Evolutionary conservation across 1,140 invertebrate species (phyloP).

Genomic region (Ladona fulva): DNA sequence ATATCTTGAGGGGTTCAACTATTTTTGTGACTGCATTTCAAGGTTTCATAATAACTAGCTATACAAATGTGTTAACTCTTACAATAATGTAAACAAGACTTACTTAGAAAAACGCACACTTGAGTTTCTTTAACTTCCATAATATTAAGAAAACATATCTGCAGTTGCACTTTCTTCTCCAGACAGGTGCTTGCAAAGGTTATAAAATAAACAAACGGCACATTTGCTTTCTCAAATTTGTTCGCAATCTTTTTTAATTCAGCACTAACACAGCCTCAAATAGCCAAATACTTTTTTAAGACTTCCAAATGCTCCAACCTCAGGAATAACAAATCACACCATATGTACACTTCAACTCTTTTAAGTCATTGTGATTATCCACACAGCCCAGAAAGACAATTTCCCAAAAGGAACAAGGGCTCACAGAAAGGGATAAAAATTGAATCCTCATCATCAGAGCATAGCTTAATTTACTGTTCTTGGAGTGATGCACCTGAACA

Average conservation of each 20-base stretch:
- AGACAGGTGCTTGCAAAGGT: neutral
- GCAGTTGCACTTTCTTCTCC: neutral
- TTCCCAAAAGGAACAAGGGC: neutral
- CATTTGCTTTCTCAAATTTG: slow-evolving; percentile 12
- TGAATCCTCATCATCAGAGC: neutral
- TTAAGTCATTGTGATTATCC: neutral
- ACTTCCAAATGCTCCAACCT: neutral
- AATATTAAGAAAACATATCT: slow-evolving; percentile 15
- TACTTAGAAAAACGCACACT: slow-evolving; percentile 19
- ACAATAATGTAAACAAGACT: slow-evolving; percentile 22
- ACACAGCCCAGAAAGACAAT: neutral
- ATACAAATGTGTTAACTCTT: slow-evolving; percentile 20
- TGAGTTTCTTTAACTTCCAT: neutral
- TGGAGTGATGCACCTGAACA: neutral
- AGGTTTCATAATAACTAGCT: slow-evolving; percentile 20
- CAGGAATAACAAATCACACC: slow-evolving; percentile 2
- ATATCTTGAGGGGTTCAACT: slow-evolving; percentile 13
- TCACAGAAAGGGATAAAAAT: neutral
- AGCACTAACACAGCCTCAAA: slow-evolving; percentile 21
- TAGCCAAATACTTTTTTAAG: slow-evolving; percentile 21
- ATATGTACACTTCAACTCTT: neutral
- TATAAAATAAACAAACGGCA: slow-evolving; percentile 20
- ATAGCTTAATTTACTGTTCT: neutral
- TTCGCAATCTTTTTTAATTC: slow-evolving; percentile 12
- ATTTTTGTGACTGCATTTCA: slow-evolving; percentile 14